These are phyloP conservation scores for Tychaedon coryphoeus DNA, from an alignment of 2,113 vertebrate genomes.

Conservation along the genomic window DNA sequence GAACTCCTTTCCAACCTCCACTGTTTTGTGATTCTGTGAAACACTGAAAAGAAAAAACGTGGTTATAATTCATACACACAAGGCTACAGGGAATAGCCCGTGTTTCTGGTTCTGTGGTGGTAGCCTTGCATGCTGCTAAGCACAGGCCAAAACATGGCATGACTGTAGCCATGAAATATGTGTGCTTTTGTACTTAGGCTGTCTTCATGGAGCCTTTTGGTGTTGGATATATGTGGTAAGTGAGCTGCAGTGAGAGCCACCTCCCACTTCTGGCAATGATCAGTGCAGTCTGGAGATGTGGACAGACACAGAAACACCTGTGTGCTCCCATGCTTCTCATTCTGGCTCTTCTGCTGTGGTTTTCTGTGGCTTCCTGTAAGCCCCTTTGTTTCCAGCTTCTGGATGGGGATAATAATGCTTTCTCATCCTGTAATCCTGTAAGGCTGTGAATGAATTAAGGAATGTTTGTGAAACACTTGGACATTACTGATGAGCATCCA, in stretches of 20 bases:
- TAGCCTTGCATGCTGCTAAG: background rate
- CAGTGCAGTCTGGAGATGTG: background rate
- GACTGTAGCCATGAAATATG: background rate
- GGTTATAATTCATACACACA: background rate
- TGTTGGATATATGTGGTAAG: accelerated
- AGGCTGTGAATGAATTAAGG: background rate
- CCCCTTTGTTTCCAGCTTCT: background rate
- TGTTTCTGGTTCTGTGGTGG: background rate
- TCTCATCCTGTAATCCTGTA: background rate
- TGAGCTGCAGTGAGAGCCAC: background rate
- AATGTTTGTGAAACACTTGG: background rate
- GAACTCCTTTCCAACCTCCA: background rate
- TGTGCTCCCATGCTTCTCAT: background rate
- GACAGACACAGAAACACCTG: accelerated
- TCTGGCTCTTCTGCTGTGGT: background rate
- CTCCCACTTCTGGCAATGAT: background rate
- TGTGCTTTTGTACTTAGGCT: background rate
- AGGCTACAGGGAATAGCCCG: too few species aligned
- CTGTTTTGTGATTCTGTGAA: background rate
- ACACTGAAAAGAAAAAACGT: background rate
- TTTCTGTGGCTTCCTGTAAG: background rate
- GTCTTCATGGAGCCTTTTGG: background rate
- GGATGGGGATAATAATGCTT: background rate
- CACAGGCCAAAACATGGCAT: background rate
- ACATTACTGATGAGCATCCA: background rate